Base-by-base conservation (phyloP, 2,888 invertebrate genomes). In the Campoplex capitator region DNA sequence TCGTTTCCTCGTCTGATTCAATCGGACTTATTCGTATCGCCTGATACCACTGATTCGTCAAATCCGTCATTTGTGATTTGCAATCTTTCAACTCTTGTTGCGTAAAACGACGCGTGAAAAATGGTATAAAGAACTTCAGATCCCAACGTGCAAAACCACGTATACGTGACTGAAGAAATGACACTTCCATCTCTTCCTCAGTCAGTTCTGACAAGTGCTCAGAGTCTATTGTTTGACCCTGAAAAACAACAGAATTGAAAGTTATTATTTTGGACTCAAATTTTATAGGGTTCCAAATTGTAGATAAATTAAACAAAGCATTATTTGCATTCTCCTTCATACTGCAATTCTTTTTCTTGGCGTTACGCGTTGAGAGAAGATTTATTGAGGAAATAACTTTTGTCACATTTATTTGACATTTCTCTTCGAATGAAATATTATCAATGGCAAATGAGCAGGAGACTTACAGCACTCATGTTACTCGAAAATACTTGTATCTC, bases 11-110 rank as follows among this genome's bases (percentile, higher is more conserved):
- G 68, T 98, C 98, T 48, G 98, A 97, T 91, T 98, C 97, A 88
- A 97, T 96, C 13, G 98, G 98, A 73, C 98, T 97, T 92, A 98
- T 97, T 86, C 98, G 96, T 90, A 99, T 98, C 0, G 99, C 99
- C 94, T 99, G 98, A 95, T 99, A 99, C 99, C 99, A 99, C 94
- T 99, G 98, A 93, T 99, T 98, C 0, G 99, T 99, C 89, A 99
- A 95, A 94, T 98, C 98, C 1, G 98, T 98, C 98, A 99, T 99
- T 95, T 99, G 99, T 90, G 97, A 98, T 94, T 98, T 98, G 93
- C 99, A 99, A 94, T 99, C 99, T 93, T 98, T 98, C 88, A 99
- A 95, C 95, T 99, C 99, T 97, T 98, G 95, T 93, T 98, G 98
- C 9, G 99, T 99, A 93, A 99, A 99, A 90, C 98, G 96, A 90